Percentiles rank a stretch among this genome's conserved stretches.
phyloP scores from a whole-genome alignment of 2,113 vertebrate genomes.

The Epinephelus lanceolatus region DNA sequence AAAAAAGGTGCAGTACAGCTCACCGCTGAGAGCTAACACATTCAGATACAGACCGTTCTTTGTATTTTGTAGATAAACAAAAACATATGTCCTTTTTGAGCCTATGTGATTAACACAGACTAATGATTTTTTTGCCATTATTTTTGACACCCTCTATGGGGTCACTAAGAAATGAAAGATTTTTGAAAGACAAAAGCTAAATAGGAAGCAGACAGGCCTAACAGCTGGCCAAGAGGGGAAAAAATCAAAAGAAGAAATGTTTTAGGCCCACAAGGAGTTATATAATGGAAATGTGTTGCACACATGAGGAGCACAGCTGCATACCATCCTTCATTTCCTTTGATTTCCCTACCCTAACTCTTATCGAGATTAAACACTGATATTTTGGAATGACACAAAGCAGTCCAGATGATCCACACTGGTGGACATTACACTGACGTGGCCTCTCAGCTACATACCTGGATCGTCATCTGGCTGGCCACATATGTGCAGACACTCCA shows the following conservation, averaged over 20 bases:
- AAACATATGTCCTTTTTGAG: background rate
- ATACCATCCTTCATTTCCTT: conserved; percentile 69
- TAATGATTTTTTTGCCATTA: conserved; percentile 1
- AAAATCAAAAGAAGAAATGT: conserved; percentile 40
- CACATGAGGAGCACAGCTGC: conserved; percentile 80
- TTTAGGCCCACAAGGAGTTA: conserved; percentile 57
- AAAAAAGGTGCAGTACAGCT: background rate
- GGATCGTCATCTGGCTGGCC: conserved; percentile 6
- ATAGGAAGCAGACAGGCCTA: conserved; percentile 61
- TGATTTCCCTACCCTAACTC: conserved; percentile 66
- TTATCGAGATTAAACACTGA: conserved; percentile 60
- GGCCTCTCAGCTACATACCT: conserved; percentile 4
- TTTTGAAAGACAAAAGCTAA: conserved; percentile 59
- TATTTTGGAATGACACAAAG: conserved; percentile 52
- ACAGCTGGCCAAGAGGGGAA: conserved; percentile 26
- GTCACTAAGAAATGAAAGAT: conserved; percentile 23
- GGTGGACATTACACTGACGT: conserved; percentile 43
- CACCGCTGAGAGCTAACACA: background rate
- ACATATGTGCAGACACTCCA: background rate
- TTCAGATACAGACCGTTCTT: background rate
- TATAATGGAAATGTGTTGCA: conserved; percentile 74
- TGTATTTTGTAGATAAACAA: background rate
- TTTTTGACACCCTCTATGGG: conserved; percentile 6
- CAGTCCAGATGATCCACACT: conserved; percentile 38
- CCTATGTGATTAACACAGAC: background rate